Base-by-base conservation (phyloP, 2,888 invertebrate species). In the Zootermopsis nevadensis region DNA sequence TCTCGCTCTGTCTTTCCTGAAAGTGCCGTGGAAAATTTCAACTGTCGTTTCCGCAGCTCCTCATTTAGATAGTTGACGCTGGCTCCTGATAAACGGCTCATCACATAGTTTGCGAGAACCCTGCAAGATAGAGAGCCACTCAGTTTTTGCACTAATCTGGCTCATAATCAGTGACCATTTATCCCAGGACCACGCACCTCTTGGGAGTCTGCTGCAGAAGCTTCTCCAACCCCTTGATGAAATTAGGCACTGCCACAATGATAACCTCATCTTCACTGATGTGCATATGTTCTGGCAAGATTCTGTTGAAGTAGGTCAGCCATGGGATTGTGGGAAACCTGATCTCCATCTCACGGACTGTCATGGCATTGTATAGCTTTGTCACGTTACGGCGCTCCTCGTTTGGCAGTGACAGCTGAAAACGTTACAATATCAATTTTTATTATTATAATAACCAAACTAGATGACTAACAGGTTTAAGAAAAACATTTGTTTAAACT, bases 301-400 rank as follows among this genome's bases (percentile, higher is more conserved):
- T 90, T 0, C 92, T 94, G 89, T 96, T 97, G 88, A 98, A 94
- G 88, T 98, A 98, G 84, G 94, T 93, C 86, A 94, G 88, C 97
- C 97, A 97, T 3, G 95, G 94, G 80, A 96, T 93, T 87, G 93
- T 94, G 0, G 95, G 94, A 90, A 95, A 97, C 86, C 93, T 94
- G 72, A 91, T 87, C 87, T 96, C 94, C 67, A 99, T 89, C 86
- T 98, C 93, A 1, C 90, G 89, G n/a, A 98, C 91, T 0, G 95
- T 95, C 94, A 96, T 97, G 12, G 97, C 95, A 87, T 98, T 98
- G 91, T 98, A 98, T n/a, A 98, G 91, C 86, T 94, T 94, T 8
- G 96, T 95, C 12, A 97, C 96, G 89, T 98, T 97, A 85, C 98
- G 93, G 74, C 98, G 93, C 89, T 98, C 95, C 88, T 98, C 98